These are phyloP conservation scores for Agriotes lineatus DNA, from an alignment of 2,888 invertebrate genomes.

Conservation along the genomic window DNA sequence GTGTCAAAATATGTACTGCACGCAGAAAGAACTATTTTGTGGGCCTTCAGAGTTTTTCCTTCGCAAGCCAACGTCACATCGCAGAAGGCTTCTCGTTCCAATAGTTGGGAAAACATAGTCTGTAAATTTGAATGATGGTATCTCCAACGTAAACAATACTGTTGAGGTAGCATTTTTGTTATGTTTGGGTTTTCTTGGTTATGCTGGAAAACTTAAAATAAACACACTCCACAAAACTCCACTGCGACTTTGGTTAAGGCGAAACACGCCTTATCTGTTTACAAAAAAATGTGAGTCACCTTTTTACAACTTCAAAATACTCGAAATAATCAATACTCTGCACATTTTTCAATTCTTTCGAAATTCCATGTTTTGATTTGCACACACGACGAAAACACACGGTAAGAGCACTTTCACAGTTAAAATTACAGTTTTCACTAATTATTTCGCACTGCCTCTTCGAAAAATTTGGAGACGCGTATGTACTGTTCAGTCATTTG, in stretches of 20 bases:
- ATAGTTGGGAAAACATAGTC: conserved; percentile 88
- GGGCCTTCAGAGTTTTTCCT: conserved; percentile 81
- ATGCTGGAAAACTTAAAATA: conserved; percentile 28
- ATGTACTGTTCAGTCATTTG: conserved; percentile 71
- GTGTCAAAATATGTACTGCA: conserved; percentile 94
- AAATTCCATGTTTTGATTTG: conserved; percentile 54
- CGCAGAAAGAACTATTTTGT: conserved; percentile 90
- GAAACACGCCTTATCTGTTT: conserved; percentile 46
- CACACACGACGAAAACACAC: conserved; percentile 51
- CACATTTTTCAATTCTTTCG: conserved; percentile 56
- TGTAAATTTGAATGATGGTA: conserved; percentile 93
- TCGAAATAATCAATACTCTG: conserved; percentile 63
- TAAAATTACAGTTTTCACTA: conserved; percentile 43
- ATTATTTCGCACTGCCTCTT: conserved; percentile 57
- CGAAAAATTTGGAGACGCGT: conserved; percentile 65
- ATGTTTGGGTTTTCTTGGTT: conserved; percentile 40
- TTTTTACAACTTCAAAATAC: conserved; percentile 60
- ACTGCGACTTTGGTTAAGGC: conserved; percentile 35
- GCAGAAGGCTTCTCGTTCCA: conserved; percentile 90
- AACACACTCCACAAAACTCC: conserved; percentile 40
- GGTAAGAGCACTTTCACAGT: conserved; percentile 40
- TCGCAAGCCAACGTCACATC: conserved; percentile 92
- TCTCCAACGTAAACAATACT: conserved; percentile 93
- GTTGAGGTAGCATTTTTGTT: conserved; percentile 82
- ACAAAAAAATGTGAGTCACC: conserved; percentile 58